Percentiles rank a stretch among this genome's conserved stretches.
phyloP scores from a whole-genome alignment of 30 jellyfish, hydroid and myxozoan species.

The Pelagia noctiluca region DNA sequence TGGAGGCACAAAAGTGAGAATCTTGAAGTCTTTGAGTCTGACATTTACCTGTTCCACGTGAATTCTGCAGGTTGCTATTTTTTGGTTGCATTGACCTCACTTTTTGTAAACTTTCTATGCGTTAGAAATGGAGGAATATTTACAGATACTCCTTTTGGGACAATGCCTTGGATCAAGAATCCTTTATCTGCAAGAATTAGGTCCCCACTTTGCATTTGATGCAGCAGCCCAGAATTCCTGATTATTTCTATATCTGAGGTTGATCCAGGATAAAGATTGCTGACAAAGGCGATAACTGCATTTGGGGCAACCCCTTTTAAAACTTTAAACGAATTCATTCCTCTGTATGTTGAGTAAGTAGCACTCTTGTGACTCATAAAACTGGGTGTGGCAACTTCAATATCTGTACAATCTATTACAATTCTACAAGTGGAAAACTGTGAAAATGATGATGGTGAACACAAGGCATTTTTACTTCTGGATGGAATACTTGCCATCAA shows the following conservation, averaged over 20 bases:
- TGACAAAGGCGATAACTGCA: conserved; percentile 43
- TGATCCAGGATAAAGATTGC: conserved; percentile 64
- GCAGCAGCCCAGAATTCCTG: conserved; percentile 9
- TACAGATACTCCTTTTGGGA: conserved; percentile 34
- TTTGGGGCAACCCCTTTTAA: conserved; percentile 57
- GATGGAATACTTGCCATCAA: conserved; percentile 36
- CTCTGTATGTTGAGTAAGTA: conserved; percentile 29
- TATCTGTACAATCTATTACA: conserved; percentile 46
- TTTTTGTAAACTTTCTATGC: conserved; percentile 23
- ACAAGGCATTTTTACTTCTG: too few relatives aligned
- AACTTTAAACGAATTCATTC: conserved; percentile 29
- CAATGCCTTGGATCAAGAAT: conserved; percentile 42
- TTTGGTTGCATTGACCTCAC: conserved; percentile 30
- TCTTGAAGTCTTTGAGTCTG: conserved; percentile 21
- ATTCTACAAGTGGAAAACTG: conserved; percentile 33
- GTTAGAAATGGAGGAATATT: conserved; percentile 58
- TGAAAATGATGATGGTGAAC: too few relatives aligned
- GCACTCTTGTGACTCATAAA: not conserved
- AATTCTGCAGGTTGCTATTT: conserved; percentile 37
- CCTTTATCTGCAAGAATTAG: conserved; percentile 44
- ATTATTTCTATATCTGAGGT: conserved; percentile 40
- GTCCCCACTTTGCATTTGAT: conserved; percentile 25
- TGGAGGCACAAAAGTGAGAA: conserved; percentile 12
- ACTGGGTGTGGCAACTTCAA: conserved; percentile 26
- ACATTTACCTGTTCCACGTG: conserved; percentile 64